A percentile compares a stretch with the other conserved stretches of the same genome.
Evolutionary conservation across 1,140 invertebrate species (phyloP).

Genomic region (Drosophila funebris): DNA sequence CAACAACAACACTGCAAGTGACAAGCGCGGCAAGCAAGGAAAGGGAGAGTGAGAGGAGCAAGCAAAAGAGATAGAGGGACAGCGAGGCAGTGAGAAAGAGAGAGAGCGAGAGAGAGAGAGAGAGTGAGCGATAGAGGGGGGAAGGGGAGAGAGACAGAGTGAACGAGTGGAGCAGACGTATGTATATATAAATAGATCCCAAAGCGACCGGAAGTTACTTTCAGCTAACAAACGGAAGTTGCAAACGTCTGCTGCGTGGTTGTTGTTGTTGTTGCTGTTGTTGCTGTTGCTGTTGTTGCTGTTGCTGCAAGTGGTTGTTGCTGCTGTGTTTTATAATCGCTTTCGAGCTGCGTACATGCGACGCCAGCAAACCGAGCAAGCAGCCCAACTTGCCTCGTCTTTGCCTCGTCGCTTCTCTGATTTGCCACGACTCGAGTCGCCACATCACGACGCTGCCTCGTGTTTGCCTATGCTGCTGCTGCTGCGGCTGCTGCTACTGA

Average conservation of each 20-base stretch:
- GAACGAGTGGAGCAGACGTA: neutral
- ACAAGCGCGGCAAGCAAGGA: too few relatives aligned
- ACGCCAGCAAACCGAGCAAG: constrained; percentile 15
- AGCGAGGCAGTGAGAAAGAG: neutral
- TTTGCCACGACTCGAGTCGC: neutral
- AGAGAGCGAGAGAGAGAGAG: neutral
- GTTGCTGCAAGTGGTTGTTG: neutral
- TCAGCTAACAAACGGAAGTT: constrained; percentile 73
- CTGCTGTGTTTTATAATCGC: constrained; percentile 39
- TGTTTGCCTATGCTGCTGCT: neutral
- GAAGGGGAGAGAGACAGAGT: neutral
- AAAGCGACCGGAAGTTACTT: constrained; percentile 67
- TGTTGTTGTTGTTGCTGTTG: constrained; percentile 5
- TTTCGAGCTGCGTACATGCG: constrained; percentile 30
- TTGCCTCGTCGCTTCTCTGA: neutral
- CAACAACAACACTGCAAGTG: too few relatives aligned
- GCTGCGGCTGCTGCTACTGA: neutral
- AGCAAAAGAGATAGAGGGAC: too few relatives aligned
- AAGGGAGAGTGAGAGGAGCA: too few relatives aligned
- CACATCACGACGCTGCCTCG: neutral
- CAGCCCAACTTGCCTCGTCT: neutral
- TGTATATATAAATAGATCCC: constrained; percentile 43
- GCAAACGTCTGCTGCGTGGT: constrained; percentile 60
- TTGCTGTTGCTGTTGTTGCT: constrained; percentile 17
- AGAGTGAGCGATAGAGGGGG: too few relatives aligned